phyloP scores from a whole-genome alignment of 2,797 vertebrate species.

The Myotis pilosus region DNA sequence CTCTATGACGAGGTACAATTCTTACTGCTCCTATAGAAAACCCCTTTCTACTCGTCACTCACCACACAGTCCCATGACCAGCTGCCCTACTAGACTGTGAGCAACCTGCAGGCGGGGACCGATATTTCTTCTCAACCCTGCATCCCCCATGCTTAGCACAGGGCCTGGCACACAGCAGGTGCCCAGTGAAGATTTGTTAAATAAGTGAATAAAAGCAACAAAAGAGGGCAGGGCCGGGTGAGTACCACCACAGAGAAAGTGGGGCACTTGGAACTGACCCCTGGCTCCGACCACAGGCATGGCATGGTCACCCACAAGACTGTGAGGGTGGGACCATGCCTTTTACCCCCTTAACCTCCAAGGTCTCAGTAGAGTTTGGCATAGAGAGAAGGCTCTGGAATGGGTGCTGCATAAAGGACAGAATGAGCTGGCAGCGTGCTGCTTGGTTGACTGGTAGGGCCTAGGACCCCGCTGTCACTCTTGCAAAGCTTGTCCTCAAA shows the following conservation, averaged over 20 bases:
- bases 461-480: neutral
- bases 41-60: neutral
- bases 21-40: neutral
- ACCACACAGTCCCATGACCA: accelerated
- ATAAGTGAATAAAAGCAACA: neutral
- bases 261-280: neutral
- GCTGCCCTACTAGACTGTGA: neutral
- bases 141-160: neutral
- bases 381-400: neutral
- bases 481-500: neutral
- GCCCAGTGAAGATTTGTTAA: neutral
- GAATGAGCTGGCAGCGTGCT: neutral
- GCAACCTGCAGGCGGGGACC: neutral
- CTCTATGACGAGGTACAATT: neutral
- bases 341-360: neutral
- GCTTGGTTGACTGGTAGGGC: neutral
- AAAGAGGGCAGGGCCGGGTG: neutral
- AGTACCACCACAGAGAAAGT: neutral
- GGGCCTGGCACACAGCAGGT: neutral
- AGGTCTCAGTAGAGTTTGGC: neutral
- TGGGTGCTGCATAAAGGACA: neutral
- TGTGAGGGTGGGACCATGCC: neutral
- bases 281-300: neutral
- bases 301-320: neutral
- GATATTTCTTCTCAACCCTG: neutral